Base-by-base conservation (phyloP, 2,113 vertebrate species). In the Narcine bancroftii region DNA sequence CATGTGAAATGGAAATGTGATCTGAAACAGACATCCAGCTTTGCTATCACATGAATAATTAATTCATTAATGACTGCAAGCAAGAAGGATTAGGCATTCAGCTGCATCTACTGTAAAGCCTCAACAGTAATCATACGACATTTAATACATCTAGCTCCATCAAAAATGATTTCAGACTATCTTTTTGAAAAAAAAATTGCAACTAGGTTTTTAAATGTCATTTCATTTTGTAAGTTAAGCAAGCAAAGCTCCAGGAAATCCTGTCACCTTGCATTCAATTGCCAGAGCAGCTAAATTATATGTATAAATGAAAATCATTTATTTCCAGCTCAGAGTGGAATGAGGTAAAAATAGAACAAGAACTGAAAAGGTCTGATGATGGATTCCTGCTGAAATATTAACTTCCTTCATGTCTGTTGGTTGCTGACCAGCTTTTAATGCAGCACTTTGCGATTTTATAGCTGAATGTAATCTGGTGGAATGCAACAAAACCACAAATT, bases 131-230 rank as follows among this genome's bases (percentile, higher is more conserved):
- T 21, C 53, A 63, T 60, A 87, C 39, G n/a, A 5, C 81, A 87
- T 87, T 87, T 87, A 60, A 87, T 50, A 36, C 36, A 53, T 36
- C 53, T 60, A 29, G 81, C 17, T 87, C 53, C 81, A 87, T 87
- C 53, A 87, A 60, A n/a, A 87, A 87, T 87, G 33, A 87, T 36
- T 60, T 87, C 53, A 87, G 33, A n/a, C 53, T n/a, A 36, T 60
- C 53, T 60, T 19, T 60, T 60, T 29, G 17, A n/a, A 15, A 87
- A 87, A 47, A 87, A 87, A 36, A 87, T 56, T 7, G 81, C 81
- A 56, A 85, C 81, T 53, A n/a, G 50, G 60, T 36, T 87, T 87
- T 87, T 60, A 87, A 87, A 87, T 60, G 81, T 87, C 81, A 87
- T 60, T 56, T 60, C 81, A 60, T 56, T 87, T 60, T 87, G 33